These are phyloP conservation scores for Gallinago nigripennis DNA, from an alignment of 2,797 vertebrate genomes.

Conservation along the genomic window DNA sequence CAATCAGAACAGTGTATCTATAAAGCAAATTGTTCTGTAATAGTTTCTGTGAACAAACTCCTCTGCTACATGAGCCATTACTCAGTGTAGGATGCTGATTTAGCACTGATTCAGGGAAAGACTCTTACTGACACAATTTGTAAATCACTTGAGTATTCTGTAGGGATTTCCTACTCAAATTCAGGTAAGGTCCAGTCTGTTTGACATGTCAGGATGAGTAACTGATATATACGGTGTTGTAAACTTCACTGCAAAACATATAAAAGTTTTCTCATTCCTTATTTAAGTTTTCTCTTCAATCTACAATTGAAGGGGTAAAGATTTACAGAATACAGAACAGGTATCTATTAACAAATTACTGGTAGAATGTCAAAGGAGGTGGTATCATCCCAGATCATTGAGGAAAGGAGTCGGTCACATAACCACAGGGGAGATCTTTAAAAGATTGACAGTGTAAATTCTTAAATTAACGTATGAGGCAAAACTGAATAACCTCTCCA, in stretches of 20 bases:
- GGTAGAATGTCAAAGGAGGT: neutral
- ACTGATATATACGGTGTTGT: neutral
- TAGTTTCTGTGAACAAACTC: neutral
- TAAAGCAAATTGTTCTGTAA: neutral
- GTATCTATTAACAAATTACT: neutral
- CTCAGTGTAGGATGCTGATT: neutral
- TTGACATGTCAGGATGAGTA: neutral
- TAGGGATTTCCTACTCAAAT: neutral
- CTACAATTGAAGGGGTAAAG: neutral
- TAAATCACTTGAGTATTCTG: neutral
- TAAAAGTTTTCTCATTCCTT: too few relatives aligned
- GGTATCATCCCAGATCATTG: neutral
- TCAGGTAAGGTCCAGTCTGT: neutral
- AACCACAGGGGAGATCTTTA: neutral
- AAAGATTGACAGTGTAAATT: neutral
- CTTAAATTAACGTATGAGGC: neutral
- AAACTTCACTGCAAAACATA: neutral
- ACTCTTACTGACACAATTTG: neutral
- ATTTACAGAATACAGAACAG: neutral
- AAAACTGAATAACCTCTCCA: neutral
- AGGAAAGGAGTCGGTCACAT: neutral
- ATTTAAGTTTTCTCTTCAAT: neutral
- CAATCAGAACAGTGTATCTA: neutral
- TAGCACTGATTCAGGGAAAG: neutral
- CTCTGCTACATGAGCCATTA: neutral